phyloP scores from a whole-genome alignment of 2,888 invertebrate species.

The Spodoptera littoralis region DNA sequence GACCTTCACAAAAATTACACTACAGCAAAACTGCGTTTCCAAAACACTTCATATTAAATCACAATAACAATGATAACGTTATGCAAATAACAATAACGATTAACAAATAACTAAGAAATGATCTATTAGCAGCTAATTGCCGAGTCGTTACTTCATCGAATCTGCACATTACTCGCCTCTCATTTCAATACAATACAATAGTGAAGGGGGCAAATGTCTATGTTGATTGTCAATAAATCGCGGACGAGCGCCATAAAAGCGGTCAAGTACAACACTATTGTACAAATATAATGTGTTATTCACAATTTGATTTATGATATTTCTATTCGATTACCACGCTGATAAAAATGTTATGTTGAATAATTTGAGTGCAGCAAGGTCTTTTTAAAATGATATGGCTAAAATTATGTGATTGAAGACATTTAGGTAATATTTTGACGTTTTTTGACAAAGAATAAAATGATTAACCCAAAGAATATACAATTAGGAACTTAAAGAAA shows the following conservation, averaged over 20 bases:
- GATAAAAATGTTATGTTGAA: constrained; percentile 16
- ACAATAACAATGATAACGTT: neutral
- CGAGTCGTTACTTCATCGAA: constrained; percentile 3
- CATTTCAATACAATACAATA: constrained; percentile 29
- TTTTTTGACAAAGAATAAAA: neutral
- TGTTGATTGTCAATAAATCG: constrained; percentile 31
- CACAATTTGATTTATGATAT: constrained; percentile 33
- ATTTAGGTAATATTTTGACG: neutral
- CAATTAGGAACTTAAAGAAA: too few species aligned
- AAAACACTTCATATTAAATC: too few species aligned
- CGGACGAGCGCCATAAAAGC: constrained; percentile 29
- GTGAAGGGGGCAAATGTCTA: constrained; percentile 53
- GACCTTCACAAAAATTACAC: too few species aligned
- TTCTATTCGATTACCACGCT: constrained; percentile 23
- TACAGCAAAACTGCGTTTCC: too few species aligned
- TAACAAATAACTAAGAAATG: constrained; percentile 4
- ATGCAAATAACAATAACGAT: constrained; percentile 14
- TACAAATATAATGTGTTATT: constrained; percentile 23
- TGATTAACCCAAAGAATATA: too few species aligned
- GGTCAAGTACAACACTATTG: constrained; percentile 47
- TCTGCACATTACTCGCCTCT: constrained; percentile 15
- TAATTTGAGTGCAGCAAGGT: constrained; percentile 9
- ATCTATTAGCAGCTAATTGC: constrained; percentile 11
- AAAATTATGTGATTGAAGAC: neutral
- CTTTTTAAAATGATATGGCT: constrained; percentile 7